Conservation (phyloP, 1,140 invertebrate genomes). For the Lysiphlebus fabarum region DNA sequence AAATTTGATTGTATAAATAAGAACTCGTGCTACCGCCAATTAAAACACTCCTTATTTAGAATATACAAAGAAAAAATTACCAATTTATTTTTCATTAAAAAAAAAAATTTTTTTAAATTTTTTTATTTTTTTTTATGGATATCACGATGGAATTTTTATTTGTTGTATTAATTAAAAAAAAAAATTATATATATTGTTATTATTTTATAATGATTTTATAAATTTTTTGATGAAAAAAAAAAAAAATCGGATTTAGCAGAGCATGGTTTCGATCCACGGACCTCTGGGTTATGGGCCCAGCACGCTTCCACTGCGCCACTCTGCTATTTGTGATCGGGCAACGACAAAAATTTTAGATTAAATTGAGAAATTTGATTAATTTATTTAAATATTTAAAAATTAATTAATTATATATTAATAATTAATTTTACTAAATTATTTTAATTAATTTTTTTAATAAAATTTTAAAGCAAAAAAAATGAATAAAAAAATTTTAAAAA, state of each 20-base stretch:
- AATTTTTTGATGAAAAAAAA: background rate
- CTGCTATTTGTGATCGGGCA: conserved; percentile 59
- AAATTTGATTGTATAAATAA: conserved; percentile 37
- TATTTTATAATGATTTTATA: background rate
- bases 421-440: too few species aligned
- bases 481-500: too few species aligned
- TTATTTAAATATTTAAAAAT: too few species aligned
- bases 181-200: too few species aligned
- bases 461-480: too few species aligned
- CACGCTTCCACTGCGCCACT: conserved; percentile 97
- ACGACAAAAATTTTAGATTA: too few species aligned
- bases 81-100: too few species aligned
- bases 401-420: too few species aligned
- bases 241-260: conserved; percentile 66
- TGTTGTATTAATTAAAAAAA: too few species aligned
- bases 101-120: too few species aligned
- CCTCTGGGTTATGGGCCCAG: conserved; percentile 98
- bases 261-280: conserved; percentile 95
- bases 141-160: background rate
- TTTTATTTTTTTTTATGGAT: background rate
- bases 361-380: too few species aligned
- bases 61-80: background rate
- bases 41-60: conserved; percentile 49
- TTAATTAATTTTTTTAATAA: too few species aligned
- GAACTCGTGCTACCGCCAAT: conserved; percentile 39